Evolutionary conservation across 2,797 vertebrate species (phyloP).

Genomic region (Rhadinocentrus ornatus): DNA sequence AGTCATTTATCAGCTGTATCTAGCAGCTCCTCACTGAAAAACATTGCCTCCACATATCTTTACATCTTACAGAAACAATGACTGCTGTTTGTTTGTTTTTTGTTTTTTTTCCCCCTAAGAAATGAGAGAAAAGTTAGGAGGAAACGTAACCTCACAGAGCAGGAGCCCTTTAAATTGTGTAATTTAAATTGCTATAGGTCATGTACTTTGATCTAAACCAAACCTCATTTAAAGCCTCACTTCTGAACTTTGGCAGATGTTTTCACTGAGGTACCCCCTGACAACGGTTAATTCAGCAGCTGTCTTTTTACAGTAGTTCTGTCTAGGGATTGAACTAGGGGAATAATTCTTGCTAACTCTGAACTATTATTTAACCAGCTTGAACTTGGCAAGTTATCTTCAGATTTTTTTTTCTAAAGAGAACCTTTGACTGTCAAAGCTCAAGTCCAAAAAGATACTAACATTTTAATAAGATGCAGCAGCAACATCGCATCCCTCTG

Average conservation of each 20-base stretch:
- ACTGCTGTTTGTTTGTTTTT: constrained; percentile 15
- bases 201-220: no score
- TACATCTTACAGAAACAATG: constrained; percentile 10
- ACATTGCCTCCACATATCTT: constrained; percentile 27
- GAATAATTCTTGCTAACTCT: background rate
- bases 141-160: background rate
- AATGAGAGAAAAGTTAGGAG: background rate
- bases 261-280: background rate
- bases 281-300: background rate
- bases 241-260: background rate
- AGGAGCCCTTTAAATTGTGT: no score
- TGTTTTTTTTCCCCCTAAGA: background rate
- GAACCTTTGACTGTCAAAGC: constrained; percentile 31
- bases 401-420: background rate
- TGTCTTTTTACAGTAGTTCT: background rate
- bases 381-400: background rate
- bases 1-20: constrained; percentile 32
- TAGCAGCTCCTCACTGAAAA: constrained; percentile 26
- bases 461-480: constrained; percentile 57
- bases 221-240: no score
- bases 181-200: no score
- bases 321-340: no score
- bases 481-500: constrained; percentile 24
- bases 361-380: background rate
- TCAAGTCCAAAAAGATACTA: constrained; percentile 40